Conservation (phyloP, 2,888 invertebrate genomes). For the Eilema griseolum region DNA sequence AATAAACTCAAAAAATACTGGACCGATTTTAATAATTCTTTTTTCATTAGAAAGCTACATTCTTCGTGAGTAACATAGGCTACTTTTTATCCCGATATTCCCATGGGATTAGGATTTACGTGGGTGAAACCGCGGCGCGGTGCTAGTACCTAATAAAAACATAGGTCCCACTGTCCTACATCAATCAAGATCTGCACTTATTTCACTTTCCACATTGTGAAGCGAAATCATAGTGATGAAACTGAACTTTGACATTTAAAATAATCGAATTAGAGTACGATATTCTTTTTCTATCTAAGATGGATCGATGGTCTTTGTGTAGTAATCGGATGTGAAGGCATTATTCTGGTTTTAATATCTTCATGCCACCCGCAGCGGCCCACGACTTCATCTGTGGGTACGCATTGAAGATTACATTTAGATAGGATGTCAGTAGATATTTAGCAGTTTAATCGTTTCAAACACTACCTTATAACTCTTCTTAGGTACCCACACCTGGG, state of each 20-base stretch:
- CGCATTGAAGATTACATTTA: conserved; percentile 19
- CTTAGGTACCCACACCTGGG: too few species aligned
- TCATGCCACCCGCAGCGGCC: conserved; percentile 21
- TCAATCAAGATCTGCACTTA: background rate
- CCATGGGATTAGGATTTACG: too few species aligned
- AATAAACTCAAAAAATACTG: too few species aligned
- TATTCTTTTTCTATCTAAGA: conserved; percentile 58
- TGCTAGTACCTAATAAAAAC: too few species aligned
- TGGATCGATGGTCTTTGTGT: conserved; percentile 59
- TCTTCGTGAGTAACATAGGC: too few species aligned
- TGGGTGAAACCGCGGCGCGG: too few species aligned
- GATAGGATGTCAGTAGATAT: conserved; percentile 17
- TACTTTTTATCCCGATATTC: too few species aligned
- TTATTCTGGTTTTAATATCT: conserved; percentile 42
- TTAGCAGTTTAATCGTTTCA: conserved; percentile 3
- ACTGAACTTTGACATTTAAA: conserved; percentile 69
- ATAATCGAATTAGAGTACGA: conserved; percentile 71
- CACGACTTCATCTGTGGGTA: conserved; percentile 3
- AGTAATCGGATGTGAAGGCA: conserved; percentile 66
- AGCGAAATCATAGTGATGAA: conserved; percentile 28
- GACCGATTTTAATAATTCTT: too few species aligned
- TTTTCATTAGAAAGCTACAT: too few species aligned
- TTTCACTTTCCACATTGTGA: background rate
- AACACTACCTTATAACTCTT: background rate
- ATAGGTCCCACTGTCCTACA: background rate